Percentiles rank a stretch among this genome's conserved stretches.
Conservation (phyloP, 2,113 vertebrate genomes). For the Myiagra hebetior region DNA sequence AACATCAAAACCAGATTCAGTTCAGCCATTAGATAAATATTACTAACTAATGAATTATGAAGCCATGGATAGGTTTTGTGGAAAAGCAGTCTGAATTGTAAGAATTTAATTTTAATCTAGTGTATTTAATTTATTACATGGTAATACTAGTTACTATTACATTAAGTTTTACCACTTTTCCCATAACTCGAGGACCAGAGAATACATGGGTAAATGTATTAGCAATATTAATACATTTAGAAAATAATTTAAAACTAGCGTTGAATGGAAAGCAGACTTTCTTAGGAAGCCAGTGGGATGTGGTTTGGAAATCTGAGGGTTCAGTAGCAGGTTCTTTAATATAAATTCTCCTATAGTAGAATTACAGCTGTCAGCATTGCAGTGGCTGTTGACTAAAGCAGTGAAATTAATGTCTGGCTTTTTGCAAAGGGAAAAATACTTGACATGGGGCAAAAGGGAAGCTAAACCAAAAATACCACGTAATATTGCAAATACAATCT, state of each 20-base stretch:
- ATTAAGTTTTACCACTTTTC: background rate
- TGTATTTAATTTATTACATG: background rate
- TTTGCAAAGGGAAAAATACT: background rate
- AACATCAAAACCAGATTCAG: background rate
- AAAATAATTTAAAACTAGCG: background rate
- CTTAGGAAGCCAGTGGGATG: background rate
- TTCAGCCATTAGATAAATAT: background rate
- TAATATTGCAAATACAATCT: background rate
- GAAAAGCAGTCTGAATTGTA: background rate
- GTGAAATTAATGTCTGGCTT: background rate
- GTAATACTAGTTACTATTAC: background rate
- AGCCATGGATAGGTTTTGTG: background rate
- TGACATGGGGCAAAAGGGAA: background rate
- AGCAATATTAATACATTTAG: background rate
- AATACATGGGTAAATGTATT: background rate
- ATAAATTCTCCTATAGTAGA: background rate
- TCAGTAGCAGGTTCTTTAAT: background rate
- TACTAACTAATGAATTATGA: background rate
- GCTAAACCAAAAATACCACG: background rate
- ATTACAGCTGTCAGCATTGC: background rate
- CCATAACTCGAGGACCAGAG: background rate
- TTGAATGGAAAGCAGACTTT: background rate
- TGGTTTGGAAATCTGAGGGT: background rate
- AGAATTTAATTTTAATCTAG: background rate
- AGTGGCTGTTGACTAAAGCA: background rate